phyloP scores from a whole-genome alignment of 53 echinoderm and acorn worm genomes.

The Paelopatides confundens region DNA sequence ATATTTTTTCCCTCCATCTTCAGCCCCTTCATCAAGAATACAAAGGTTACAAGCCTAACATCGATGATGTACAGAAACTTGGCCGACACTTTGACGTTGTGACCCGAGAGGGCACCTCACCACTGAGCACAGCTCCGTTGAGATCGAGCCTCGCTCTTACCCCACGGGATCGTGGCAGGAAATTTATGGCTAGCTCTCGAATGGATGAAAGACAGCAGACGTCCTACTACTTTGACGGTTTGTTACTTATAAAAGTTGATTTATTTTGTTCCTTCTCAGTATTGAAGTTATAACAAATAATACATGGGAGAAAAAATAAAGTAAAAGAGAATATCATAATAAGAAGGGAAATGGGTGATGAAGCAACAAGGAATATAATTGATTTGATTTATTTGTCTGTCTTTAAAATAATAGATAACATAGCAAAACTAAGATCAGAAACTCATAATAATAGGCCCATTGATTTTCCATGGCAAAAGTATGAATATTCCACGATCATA shows the following conservation, averaged over 20 bases:
- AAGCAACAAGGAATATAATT: too few relatives aligned
- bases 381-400: too few relatives aligned
- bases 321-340: too few relatives aligned
- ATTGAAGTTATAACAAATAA: too few relatives aligned
- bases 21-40: slow-evolving; percentile 95
- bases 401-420: too few relatives aligned
- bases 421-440: too few relatives aligned
- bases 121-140: slow-evolving; percentile 69
- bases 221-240: slow-evolving; percentile 75
- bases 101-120: slow-evolving; percentile 70
- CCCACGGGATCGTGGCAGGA: slow-evolving; percentile 66
- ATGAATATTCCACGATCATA: too few relatives aligned
- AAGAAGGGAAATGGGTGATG: too few relatives aligned
- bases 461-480: too few relatives aligned
- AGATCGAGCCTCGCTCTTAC: slow-evolving; percentile 84
- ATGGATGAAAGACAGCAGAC: slow-evolving; percentile 46
- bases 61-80: slow-evolving; percentile 88
- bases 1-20: not conserved
- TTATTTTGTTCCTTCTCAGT: too few relatives aligned
- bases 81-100: slow-evolving; percentile 82
- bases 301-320: not conserved
- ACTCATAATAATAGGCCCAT: too few relatives aligned
- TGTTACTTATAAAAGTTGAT: too few relatives aligned
- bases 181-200: slow-evolving; percentile 22
- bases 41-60: slow-evolving; percentile 80